Conservation (phyloP, 2,113 vertebrate species). For the Aphyosemion australe region DNA sequence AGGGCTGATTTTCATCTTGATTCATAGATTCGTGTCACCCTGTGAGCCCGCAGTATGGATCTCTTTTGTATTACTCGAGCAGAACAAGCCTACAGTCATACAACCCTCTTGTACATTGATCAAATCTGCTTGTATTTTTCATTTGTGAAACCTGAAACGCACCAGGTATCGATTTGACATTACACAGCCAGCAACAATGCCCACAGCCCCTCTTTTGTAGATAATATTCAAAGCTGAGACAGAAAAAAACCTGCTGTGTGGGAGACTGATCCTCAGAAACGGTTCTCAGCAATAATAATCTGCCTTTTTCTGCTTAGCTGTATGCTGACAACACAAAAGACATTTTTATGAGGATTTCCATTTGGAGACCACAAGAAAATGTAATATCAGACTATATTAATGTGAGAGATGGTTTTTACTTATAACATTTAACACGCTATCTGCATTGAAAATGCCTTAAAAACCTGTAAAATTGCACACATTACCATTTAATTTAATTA, state of each 20-base stretch:
- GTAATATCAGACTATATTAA: slow-evolving; percentile 23
- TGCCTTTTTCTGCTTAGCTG: slow-evolving; percentile 47
- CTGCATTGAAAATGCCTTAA: neutral
- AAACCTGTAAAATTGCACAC: neutral
- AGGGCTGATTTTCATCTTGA: slow-evolving; percentile 30
- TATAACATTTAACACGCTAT: slow-evolving; percentile 22
- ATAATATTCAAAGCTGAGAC: slow-evolving; percentile 63
- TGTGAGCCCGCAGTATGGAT: slow-evolving; percentile 46
- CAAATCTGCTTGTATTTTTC: slow-evolving; percentile 72
- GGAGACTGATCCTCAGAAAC: slow-evolving; percentile 38
- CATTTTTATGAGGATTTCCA: neutral
- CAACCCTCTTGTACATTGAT: slow-evolving; percentile 70
- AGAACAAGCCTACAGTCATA: slow-evolving; percentile 60
- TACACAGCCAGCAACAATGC: slow-evolving; percentile 55
- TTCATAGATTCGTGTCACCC: slow-evolving; percentile 31
- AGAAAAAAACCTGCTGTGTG: slow-evolving; percentile 31
- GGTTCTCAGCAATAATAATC: slow-evolving; percentile 49
- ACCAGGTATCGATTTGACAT: slow-evolving; percentile 68
- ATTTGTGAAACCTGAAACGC: slow-evolving; percentile 65
- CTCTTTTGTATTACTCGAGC: slow-evolving; percentile 35
- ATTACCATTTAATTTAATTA: slow-evolving; percentile 11
- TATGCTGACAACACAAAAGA: slow-evolving; percentile 19
- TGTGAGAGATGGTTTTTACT: neutral
- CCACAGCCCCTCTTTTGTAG: slow-evolving; percentile 31
- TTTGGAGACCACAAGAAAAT: slow-evolving; percentile 22